Base-by-base conservation (phyloP, 2,888 invertebrate genomes). In the Automeris io region DNA sequence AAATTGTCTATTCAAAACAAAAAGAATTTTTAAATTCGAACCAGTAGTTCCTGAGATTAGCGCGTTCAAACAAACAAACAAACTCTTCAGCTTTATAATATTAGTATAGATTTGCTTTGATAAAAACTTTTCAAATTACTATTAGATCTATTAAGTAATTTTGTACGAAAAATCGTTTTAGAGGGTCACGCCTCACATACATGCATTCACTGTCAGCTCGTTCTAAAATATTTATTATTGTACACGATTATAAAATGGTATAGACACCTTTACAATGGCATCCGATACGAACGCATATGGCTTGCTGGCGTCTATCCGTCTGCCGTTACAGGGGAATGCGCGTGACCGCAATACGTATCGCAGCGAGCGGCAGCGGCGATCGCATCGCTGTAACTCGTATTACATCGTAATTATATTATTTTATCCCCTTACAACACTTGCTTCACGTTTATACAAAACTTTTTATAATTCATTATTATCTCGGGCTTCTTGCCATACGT, bases 241-340 rank as follows among this genome's bases (percentile, higher is more conserved):
- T 6, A 26, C 25, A 13, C 11, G 12, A 25, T 13, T 26, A 26
- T 26, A n/a, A 16, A 29, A 16, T 29, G 16, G 11, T 29, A 29
- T 16, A 29, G n/a, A 16, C 16, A 16, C 16, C 13, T 29, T 16
- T 8, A 31, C 21, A 26, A 36, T 36, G 21, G 12, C 23, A n/a
- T 18, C 23, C 16, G 13, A 23, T 18, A 34, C 3, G 8, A 7
- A n/a, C 29, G 29, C 16, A 29, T 29, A 29, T 16, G 29, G 29
- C 8, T 7, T 23, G n/a, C 23, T 35, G 54, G 54, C 52, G 54
- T 45, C 54, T 25, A 42, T 24, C 40, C 45, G 54, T 54, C 54
- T 54, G 41, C 43, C 49, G 38, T 40, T 42, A 45, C 43, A 45
- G 45, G 46, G 38, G 46, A 36, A 35, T 34, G 50, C 47, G 46